Percentiles rank a stretch among this genome's conserved stretches.
Evolutionary conservation across 2,888 invertebrate genomes (phyloP).

Genomic region (Macrophya annulata): DNA sequence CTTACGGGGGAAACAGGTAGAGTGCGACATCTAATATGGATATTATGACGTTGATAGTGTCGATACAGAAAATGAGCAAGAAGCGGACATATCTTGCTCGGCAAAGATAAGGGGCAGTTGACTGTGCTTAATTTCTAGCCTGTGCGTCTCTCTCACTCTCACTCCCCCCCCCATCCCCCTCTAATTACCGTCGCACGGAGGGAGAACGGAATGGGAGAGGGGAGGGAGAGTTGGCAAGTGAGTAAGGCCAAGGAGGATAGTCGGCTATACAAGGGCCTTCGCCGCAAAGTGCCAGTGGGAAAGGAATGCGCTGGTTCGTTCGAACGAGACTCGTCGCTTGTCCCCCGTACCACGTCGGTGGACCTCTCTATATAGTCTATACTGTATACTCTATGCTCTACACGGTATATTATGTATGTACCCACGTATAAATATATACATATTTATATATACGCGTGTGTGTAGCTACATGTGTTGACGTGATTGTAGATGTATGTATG

Average conservation of each 20-base stretch:
- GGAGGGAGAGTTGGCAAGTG: neutral
- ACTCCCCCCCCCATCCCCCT: slow-evolving; percentile 1
- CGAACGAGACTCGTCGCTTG: slow-evolving; percentile 30
- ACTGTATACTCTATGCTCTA: neutral
- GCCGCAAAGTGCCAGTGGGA: slow-evolving; percentile 75
- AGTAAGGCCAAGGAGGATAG: slow-evolving; percentile 64
- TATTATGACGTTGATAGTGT: neutral
- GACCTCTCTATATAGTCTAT: neutral
- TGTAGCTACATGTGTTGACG: too few species aligned
- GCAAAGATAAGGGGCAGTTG: slow-evolving; percentile 17
- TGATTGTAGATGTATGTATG: too few species aligned
- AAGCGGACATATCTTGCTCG: neutral
- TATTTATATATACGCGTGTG: too few species aligned
- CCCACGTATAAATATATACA: too few species aligned
- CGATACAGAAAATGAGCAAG: neutral
- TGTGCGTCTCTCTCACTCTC: too few species aligned
- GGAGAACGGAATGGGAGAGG: slow-evolving; percentile 21
- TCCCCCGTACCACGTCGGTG: slow-evolving; percentile 8
- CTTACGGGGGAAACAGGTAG: too few species aligned
- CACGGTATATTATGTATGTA: neutral
- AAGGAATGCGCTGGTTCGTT: slow-evolving; percentile 76
- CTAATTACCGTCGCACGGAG: neutral
- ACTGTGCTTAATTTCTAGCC: too few species aligned
- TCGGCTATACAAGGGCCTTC: slow-evolving; percentile 78
- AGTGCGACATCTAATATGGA: neutral